A percentile compares a stretch with the other conserved stretches of the same genome.
phyloP scores from a whole-genome alignment of 2,113 vertebrate species.

The Cheilinus undulatus region DNA sequence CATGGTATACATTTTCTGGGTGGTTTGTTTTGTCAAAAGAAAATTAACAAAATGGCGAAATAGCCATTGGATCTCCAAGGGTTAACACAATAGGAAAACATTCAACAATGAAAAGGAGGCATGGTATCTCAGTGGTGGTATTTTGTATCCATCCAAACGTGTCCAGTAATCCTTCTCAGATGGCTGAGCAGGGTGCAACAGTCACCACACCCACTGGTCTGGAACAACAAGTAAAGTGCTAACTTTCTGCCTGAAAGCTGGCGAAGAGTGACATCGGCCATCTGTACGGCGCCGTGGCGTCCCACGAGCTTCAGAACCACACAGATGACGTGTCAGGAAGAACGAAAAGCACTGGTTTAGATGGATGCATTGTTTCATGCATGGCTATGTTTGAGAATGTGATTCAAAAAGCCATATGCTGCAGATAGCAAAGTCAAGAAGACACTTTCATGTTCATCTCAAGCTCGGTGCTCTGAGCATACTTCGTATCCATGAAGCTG shows the following conservation, averaged over 20 bases:
- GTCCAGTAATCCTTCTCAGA: conserved; percentile 37
- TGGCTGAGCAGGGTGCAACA: conserved; percentile 20
- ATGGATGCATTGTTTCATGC: conserved; percentile 33
- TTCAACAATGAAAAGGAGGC: too few relatives aligned
- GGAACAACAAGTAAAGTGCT: conserved; percentile 47
- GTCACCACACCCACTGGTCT: conserved; percentile 46
- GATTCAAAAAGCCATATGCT: conserved; percentile 11
- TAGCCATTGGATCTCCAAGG: too few relatives aligned
- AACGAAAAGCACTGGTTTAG: conserved; percentile 17
- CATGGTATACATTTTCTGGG: too few relatives aligned
- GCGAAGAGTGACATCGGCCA: conserved; percentile 37
- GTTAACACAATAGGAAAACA: too few relatives aligned
- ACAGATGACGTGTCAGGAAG: conserved; percentile 36
- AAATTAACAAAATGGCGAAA: too few relatives aligned
- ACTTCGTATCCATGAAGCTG: conserved; percentile 32
- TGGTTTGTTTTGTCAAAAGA: too few relatives aligned
- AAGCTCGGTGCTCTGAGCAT: not conserved
- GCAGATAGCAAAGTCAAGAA: conserved; percentile 5
- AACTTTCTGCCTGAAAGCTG: conserved; percentile 15
- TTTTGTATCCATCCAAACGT: conserved; percentile 28
- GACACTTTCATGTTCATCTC: not conserved
- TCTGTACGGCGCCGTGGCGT: conserved; percentile 16
- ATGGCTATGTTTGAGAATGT: conserved; percentile 25
- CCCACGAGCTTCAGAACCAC: conserved; percentile 47
- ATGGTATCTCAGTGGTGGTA: too few relatives aligned